These are phyloP conservation scores for Drosophila quinaria DNA, from an alignment of 2,888 invertebrate genomes.

Conservation along the genomic window DNA sequence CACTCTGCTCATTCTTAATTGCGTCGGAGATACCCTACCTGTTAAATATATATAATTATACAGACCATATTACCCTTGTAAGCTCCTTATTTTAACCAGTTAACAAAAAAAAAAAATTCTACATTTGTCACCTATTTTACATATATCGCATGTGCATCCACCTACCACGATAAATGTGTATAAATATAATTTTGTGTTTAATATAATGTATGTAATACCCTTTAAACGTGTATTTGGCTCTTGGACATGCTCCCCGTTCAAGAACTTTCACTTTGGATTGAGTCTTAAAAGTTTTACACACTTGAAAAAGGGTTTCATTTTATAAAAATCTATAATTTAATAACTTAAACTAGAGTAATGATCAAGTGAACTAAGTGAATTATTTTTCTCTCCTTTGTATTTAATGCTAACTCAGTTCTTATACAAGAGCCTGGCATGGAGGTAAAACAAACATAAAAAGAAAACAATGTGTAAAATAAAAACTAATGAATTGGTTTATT, in stretches of 20 bases:
- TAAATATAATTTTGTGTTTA: conserved; percentile 7
- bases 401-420: conserved; percentile 82
- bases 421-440: conserved; percentile 84
- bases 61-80: background rate
- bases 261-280: conserved; percentile 41
- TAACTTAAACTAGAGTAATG: conserved; percentile 3
- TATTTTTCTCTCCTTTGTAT: conserved; percentile 63
- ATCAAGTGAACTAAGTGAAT: conserved; percentile 43
- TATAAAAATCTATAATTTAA: conserved; percentile 14
- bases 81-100: too few relatives aligned
- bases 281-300: conserved; percentile 49
- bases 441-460: conserved; percentile 67
- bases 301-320: conserved; percentile 32
- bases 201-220: conserved; percentile 12
- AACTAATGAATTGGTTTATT: background rate
- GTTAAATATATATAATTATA: background rate
- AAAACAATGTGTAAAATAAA: background rate
- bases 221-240: conserved; percentile 20
- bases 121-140: background rate
- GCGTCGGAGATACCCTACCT: background rate
- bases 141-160: conserved; percentile 45
- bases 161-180: conserved; percentile 1
- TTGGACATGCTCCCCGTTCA: conserved; percentile 20
- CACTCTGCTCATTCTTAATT: background rate
- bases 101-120: background rate